Evolutionary conservation across 2,113 vertebrate species (phyloP), one percentile per base, ranked within the genome.

Genomic region (Sinocyclocheilus rhinocerous): DNA sequence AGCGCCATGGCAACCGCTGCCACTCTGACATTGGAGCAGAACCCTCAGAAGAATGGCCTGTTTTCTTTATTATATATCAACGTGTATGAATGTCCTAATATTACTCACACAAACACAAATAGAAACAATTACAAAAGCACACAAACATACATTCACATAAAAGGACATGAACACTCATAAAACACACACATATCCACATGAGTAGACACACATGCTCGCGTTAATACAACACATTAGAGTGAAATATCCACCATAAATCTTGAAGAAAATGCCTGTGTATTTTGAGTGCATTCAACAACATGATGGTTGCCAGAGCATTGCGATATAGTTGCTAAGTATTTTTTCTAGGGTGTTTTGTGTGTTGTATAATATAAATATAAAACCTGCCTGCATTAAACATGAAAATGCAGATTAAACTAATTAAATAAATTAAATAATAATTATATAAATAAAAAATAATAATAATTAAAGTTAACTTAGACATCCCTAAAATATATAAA

Each of bases 1-100:
- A 90, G 69, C 24, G 39, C 86, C 91, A 91, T 91, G 87, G 90
- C 79, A 90, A 92, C 90, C 36, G 36, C 52, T 84, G 86, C 39
- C 69, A 70, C 86, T 85, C 77, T 78, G 87, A 89, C 83, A 88
- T 29, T 59, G 76, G 82, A 85, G 86, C 67, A 42, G 33, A 79
- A 83, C 82, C 76, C 57, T 81, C 29, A 26, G 63, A 85, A 86
- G 76, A 89, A 84, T 57, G 70, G 55, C 20, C 18, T 1, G 6
- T 29, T n/a, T 83, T 82, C 45, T 65, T 84, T 83, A 67, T 76
- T 78, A 39, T 42, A 72, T 4, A 77, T 50, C 15, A n/a, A 16
- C 42, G 10, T 48, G 18, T 52, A 33, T 5, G 4, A 24, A 36
- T 77, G 45, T 36, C 22, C 42, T 57, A 70, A 85, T 57, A 61